These are phyloP conservation scores for Gouania willdenowi DNA, from an alignment of 2,797 vertebrate species.

Conservation along the genomic window DNA sequence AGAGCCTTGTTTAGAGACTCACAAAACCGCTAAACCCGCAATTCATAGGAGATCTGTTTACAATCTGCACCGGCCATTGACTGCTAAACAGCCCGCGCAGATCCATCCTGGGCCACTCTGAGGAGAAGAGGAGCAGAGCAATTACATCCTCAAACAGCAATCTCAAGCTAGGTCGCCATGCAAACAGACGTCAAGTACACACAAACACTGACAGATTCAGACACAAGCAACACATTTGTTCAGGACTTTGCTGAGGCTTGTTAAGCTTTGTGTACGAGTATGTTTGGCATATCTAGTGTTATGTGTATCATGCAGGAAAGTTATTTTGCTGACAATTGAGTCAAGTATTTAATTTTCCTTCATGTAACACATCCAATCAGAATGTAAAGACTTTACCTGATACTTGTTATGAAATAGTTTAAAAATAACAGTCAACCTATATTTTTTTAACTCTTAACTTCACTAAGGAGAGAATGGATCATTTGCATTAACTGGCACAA, in stretches of 20 bases:
- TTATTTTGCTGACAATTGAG: constrained; percentile 41
- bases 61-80: constrained; percentile 80
- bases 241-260: constrained; percentile 63
- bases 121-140: constrained; percentile 77
- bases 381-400: too few species aligned
- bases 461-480: too few species aligned
- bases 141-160: constrained; percentile 80
- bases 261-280: constrained; percentile 52
- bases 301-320: constrained; percentile 34
- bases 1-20: constrained; percentile 83
- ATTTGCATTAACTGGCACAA: too few species aligned
- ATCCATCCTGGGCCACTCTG: constrained; percentile 74
- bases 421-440: too few species aligned
- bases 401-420: too few species aligned
- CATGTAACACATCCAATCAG: too few species aligned
- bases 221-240: constrained; percentile 67
- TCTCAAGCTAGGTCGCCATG: constrained; percentile 68
- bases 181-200: constrained; percentile 72
- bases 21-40: constrained; percentile 81
- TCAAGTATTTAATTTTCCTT: constrained; percentile 32
- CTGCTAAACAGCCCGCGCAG: constrained; percentile 78
- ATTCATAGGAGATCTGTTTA: constrained; percentile 85
- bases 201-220: constrained; percentile 69
- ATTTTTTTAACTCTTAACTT: too few species aligned
- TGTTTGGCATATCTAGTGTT: constrained; percentile 51